These are phyloP conservation scores for Chelonoidis abingdonii DNA, from an alignment of 2,113 vertebrate species.

Conservation along the genomic window DNA sequence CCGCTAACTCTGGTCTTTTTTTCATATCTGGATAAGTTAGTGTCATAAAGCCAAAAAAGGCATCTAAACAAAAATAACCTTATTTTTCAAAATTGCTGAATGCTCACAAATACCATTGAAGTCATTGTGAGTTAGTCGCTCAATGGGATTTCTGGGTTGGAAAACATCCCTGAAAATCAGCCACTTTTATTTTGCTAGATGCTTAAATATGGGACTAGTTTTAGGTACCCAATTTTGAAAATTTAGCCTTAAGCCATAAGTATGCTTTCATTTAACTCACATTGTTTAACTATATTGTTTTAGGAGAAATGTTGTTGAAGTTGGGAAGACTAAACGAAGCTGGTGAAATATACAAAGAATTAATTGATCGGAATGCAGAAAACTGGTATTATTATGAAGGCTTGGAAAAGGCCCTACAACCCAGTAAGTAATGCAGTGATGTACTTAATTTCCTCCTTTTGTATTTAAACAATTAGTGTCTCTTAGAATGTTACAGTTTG, in stretches of 20 bases:
- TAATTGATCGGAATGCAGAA: slow-evolving; percentile 84
- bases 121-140: background rate
- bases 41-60: background rate
- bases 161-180: background rate
- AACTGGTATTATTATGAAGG: slow-evolving; percentile 86
- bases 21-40: background rate
- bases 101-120: background rate
- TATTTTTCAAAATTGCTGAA: background rate
- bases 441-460: background rate
- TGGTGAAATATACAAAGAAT: slow-evolving; percentile 78
- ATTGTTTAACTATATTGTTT: slow-evolving; percentile 15
- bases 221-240: background rate
- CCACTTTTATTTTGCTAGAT: background rate
- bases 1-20: background rate
- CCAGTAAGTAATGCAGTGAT: slow-evolving; percentile 75
- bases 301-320: slow-evolving; percentile 84
- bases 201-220: accelerated
- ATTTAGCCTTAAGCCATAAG: accelerated
- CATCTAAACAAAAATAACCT: background rate
- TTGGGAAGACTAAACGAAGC: slow-evolving; percentile 84
- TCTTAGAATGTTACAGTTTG: background rate
- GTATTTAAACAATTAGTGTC: background rate
- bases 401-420: slow-evolving; percentile 81
- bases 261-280: background rate
- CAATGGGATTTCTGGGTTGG: background rate